Percentiles rank a stretch among this genome's conserved stretches.
Conservation (phyloP, 2,888 invertebrate species). For the Drosophila lacicola region DNA sequence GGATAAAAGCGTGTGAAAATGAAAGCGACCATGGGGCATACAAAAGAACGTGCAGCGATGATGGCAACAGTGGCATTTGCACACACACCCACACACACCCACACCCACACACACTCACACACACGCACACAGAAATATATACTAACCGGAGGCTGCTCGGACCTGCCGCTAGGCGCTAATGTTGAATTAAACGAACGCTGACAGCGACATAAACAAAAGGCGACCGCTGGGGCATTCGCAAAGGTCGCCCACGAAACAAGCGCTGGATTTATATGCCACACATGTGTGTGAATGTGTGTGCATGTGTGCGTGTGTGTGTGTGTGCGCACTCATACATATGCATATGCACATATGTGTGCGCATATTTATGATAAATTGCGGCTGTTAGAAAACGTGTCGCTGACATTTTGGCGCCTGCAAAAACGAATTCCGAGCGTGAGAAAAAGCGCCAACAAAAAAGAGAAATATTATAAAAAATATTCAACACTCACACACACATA, state of each 20-base stretch:
- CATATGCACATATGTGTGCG: constrained; percentile 25
- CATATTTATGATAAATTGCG: constrained; percentile 78
- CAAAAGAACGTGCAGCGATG: constrained; percentile 48
- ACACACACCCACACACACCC: constrained; percentile 5
- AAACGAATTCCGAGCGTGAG: constrained; percentile 41
- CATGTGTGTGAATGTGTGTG: constrained; percentile 4
- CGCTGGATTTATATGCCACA: constrained; percentile 49
- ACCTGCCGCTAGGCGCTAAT: constrained; percentile 75
- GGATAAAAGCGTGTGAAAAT: constrained; percentile 59
- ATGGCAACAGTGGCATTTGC: constrained; percentile 54
- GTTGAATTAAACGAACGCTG: constrained; percentile 80
- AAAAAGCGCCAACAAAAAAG: constrained; percentile 16
- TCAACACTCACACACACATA: neutral
- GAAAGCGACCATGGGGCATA: constrained; percentile 59
- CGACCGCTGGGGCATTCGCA: constrained; percentile 38
- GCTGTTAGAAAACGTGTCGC: constrained; percentile 67
- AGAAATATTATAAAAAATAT: constrained; percentile 12
- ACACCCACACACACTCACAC: neutral
- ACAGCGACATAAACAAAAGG: constrained; percentile 74
- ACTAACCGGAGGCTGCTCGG: constrained; percentile 38
- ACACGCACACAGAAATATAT: constrained; percentile 20
- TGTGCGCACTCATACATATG: constrained; percentile 5
- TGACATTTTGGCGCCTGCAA: constrained; percentile 71
- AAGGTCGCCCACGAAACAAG: constrained; percentile 44
- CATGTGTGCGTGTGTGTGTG: neutral